Conservation (phyloP, 2,113 vertebrate genomes). For the Sinocyclocheilus anophthalmus region DNA sequence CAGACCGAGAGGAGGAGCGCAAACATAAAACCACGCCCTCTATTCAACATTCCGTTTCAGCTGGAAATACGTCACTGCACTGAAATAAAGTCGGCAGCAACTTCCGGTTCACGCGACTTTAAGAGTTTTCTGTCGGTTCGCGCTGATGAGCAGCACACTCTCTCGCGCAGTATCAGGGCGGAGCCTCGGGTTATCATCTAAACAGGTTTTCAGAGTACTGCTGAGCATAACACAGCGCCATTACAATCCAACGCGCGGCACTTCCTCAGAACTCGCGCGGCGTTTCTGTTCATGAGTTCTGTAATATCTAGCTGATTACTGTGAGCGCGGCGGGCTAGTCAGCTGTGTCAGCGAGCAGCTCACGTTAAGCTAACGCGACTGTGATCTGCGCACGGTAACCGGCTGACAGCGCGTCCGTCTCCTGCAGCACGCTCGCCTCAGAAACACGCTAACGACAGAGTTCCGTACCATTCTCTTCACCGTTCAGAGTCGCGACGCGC, state of each 20-base stretch:
- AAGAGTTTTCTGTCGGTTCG: too few relatives aligned
- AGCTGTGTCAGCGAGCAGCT: not conserved
- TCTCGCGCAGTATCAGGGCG: too few relatives aligned
- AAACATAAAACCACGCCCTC: too few relatives aligned
- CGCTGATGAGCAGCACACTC: too few relatives aligned
- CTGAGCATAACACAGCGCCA: not conserved
- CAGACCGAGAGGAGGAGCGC: too few relatives aligned
- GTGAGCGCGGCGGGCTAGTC: not conserved
- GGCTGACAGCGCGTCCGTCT: not conserved
- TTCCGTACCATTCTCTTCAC: conserved; percentile 87
- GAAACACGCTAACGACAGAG: not conserved
- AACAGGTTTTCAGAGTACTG: too few relatives aligned
- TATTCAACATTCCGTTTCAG: too few relatives aligned
- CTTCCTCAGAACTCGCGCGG: not conserved
- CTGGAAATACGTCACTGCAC: too few relatives aligned
- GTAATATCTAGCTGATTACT: not conserved
- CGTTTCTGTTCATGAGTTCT: too few relatives aligned
- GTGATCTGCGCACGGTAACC: not conserved
- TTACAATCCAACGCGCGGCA: not conserved
- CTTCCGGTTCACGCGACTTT: too few relatives aligned
- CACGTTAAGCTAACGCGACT: not conserved
- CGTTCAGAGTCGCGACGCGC: conserved; percentile 83
- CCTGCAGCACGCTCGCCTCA: not conserved
- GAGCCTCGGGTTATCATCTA: not conserved
- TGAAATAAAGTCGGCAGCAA: too few relatives aligned